Evolutionary conservation across 2,888 invertebrate genomes (phyloP).

Genomic region (Andrena bicolor): DNA sequence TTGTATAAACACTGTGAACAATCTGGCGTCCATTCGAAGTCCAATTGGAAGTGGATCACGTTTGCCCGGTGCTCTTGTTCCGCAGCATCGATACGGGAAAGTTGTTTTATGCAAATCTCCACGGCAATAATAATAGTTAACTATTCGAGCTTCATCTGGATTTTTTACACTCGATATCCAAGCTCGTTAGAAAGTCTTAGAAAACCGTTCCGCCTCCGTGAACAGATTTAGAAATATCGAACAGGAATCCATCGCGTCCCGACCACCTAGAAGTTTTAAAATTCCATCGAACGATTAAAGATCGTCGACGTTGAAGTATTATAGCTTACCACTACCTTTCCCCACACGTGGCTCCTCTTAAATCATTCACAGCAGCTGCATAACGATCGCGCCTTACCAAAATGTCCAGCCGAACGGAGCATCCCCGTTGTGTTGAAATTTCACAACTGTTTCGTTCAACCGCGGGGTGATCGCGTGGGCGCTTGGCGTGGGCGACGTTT

Average conservation of each 20-base stretch:
- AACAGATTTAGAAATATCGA: constrained; percentile 24
- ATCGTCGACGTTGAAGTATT: no score
- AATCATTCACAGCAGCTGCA: neutral
- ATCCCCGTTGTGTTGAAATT: constrained; percentile 17
- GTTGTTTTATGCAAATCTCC: neutral
- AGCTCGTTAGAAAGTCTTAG: constrained; percentile 42
- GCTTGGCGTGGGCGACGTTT: constrained; percentile 55
- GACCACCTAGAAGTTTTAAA: no score
- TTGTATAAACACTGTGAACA: neutral
- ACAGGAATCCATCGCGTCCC: no score
- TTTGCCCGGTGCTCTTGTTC: constrained; percentile 4
- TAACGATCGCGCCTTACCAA: neutral
- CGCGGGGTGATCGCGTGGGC: constrained; percentile 42
- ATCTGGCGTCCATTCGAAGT: neutral
- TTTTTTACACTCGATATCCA: constrained; percentile 15
- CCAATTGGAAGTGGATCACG: constrained; percentile 32
- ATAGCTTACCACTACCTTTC: no score
- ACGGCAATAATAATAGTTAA: constrained; percentile 2
- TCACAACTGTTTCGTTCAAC: neutral
- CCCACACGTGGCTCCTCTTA: no score
- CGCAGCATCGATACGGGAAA: neutral
- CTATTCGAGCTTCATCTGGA: constrained; percentile 15
- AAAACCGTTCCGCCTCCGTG: constrained; percentile 39
- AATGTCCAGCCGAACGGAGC: no score
- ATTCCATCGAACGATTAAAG: no score